phyloP scores from a whole-genome alignment of 2,888 invertebrate genomes.

The Rhamnusium bicolor region DNA sequence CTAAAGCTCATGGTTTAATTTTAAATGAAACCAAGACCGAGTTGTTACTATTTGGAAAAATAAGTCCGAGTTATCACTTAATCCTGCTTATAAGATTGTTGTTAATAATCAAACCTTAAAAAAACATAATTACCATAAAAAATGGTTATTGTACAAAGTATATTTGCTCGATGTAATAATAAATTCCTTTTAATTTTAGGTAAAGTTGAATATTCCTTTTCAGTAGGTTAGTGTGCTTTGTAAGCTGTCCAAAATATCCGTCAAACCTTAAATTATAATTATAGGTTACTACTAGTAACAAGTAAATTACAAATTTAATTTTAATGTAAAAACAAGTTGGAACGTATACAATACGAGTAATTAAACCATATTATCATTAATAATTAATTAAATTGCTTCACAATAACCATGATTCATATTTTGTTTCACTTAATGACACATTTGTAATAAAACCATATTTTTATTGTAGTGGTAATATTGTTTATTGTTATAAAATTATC shows the following conservation, averaged over 20 bases:
- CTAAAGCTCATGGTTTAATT: no score
- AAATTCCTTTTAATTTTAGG: no score
- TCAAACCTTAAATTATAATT: not conserved
- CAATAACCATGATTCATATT: conserved; percentile 10
- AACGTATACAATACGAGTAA: not conserved
- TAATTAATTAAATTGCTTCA: conserved; percentile 18
- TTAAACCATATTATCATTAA: conserved; percentile 16
- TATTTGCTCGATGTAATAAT: no score
- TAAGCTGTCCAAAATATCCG: not conserved
- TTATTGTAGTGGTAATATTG: conserved; percentile 21
- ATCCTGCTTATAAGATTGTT: no score
- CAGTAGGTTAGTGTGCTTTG: not conserved
- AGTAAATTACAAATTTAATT: not conserved
- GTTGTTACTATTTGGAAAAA: no score
- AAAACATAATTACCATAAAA: no score
- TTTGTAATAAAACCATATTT: conserved; percentile 19
- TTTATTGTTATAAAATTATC: conserved; percentile 22
- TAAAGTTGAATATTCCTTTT: no score
- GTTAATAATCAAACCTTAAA: no score
- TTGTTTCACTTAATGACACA: conserved; percentile 27
- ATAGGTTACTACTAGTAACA: not conserved
- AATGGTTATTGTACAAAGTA: no score
- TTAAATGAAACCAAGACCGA: no score
- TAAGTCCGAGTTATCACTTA: no score
- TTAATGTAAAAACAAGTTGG: not conserved